A percentile compares a stretch with the other conserved stretches of the same genome.
Evolutionary conservation across 1,140 invertebrate genomes (phyloP).

Genomic region (Nixonia krombeini): DNA sequence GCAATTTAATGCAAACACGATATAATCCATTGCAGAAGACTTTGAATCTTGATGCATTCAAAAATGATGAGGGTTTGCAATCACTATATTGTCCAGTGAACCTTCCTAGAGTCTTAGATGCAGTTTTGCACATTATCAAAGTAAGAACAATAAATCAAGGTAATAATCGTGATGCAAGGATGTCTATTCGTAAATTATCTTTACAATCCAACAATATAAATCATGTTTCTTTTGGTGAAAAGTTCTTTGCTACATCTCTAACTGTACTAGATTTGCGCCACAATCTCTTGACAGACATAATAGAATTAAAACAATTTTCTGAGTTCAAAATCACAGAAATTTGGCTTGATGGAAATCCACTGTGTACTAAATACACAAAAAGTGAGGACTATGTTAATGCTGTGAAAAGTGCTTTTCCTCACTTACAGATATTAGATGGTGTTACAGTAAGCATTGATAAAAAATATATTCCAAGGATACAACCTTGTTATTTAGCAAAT

Average conservation of each 20-base stretch:
- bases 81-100: slow-evolving; percentile 63
- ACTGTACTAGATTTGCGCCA: slow-evolving; percentile 59
- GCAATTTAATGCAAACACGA: slow-evolving; percentile 46
- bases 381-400: slow-evolving; percentile 60
- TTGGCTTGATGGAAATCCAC: slow-evolving; percentile 67
- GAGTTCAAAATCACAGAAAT: slow-evolving; percentile 66
- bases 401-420: slow-evolving; percentile 58
- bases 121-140: slow-evolving; percentile 54
- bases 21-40: slow-evolving; percentile 56
- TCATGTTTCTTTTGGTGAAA: slow-evolving; percentile 53
- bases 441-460: slow-evolving; percentile 58
- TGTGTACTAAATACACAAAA: slow-evolving; percentile 54
- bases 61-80: slow-evolving; percentile 55
- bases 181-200: slow-evolving; percentile 59
- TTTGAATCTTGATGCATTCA: slow-evolving; percentile 63
- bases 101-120: slow-evolving; percentile 53
- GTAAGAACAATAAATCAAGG: slow-evolving; percentile 18
- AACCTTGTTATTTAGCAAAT: slow-evolving; percentile 54
- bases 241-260: slow-evolving; percentile 57
- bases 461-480: slow-evolving; percentile 50
- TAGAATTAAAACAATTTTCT: slow-evolving; percentile 57
- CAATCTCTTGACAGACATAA: slow-evolving; percentile 60
- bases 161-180: slow-evolving; percentile 47
- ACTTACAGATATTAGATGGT: slow-evolving; percentile 63
- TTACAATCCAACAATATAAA: slow-evolving; percentile 57